These are phyloP conservation scores for Halcyon leucocephala DNA, from an alignment of 2,797 vertebrate genomes.

Conservation along the genomic window DNA sequence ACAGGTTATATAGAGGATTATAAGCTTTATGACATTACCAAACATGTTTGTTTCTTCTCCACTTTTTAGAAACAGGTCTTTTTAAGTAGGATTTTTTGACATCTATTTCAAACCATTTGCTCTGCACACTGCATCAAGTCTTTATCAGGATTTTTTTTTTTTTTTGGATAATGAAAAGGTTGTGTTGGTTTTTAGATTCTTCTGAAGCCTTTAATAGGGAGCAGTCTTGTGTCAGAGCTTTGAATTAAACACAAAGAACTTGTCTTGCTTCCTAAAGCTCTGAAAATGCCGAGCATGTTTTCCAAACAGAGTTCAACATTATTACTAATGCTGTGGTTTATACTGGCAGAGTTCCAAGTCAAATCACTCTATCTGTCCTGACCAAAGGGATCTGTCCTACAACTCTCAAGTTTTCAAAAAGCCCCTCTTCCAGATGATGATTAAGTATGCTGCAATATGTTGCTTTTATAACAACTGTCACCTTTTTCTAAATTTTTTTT, in stretches of 20 bases:
- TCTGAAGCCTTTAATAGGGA: conserved; percentile 13
- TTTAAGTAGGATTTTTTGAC: not conserved
- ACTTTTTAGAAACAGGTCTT: not conserved
- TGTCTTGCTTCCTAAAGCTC: not conserved
- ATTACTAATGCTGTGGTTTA: not conserved
- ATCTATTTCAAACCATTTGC: not conserved
- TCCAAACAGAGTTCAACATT: not conserved
- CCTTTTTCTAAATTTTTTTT: not conserved
- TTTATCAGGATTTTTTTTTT: not conserved
- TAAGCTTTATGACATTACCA: not conserved
- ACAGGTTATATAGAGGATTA: not conserved
- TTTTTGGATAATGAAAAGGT: not conserved
- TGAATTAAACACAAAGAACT: not conserved
- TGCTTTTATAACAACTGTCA: not conserved
- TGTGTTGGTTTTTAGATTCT: not conserved
- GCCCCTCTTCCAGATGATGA: not conserved
- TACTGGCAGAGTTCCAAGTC: not conserved
- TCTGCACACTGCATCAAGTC: not conserved
- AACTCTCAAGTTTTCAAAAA: not conserved
- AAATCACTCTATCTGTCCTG: not conserved
- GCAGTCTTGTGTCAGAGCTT: not conserved
- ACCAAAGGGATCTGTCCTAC: not conserved
- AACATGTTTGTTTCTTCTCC: not conserved
- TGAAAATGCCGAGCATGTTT: not conserved
- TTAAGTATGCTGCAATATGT: not conserved